A percentile compares a stretch with the other conserved stretches of the same genome.
These are phyloP conservation scores for Lamprotornis superbus DNA, from an alignment of 2,113 vertebrate species.

Conservation along the genomic window DNA sequence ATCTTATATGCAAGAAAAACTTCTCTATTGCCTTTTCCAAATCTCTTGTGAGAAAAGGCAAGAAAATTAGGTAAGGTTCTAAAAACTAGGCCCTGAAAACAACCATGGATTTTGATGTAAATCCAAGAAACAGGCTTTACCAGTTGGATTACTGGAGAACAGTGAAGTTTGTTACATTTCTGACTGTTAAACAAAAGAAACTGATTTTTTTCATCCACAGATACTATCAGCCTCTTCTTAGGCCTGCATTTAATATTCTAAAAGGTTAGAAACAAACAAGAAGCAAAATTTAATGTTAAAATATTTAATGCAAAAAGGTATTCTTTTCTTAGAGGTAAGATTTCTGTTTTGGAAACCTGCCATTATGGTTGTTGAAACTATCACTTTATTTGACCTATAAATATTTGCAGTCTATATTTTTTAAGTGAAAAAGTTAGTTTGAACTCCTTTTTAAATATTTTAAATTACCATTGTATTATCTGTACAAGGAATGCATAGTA, in stretches of 20 bases:
- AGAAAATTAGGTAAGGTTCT: neutral
- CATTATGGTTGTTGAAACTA: neutral
- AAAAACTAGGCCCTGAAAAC: neutral
- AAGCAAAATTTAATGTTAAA: neutral
- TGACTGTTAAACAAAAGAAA: neutral
- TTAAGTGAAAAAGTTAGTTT: neutral
- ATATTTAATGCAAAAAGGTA: neutral
- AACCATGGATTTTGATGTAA: neutral
- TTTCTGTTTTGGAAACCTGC: neutral
- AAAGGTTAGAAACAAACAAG: neutral
- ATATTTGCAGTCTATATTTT: neutral
- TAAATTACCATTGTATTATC: neutral
- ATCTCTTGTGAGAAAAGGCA: neutral
- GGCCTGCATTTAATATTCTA: neutral
- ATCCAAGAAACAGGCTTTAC: neutral
- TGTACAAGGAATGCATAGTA: neutral
- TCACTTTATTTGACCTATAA: neutral
- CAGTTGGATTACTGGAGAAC: neutral
- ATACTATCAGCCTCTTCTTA: neutral
- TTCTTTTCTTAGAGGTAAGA: neutral
- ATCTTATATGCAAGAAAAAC: neutral
- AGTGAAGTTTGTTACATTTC: neutral
- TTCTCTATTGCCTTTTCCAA: neutral
- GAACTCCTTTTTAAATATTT: neutral
- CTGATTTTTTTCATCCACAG: neutral